phyloP scores from a whole-genome alignment of 64 coral and sea anemone genomes.

The Hydrozoanthus tunicans region DNA sequence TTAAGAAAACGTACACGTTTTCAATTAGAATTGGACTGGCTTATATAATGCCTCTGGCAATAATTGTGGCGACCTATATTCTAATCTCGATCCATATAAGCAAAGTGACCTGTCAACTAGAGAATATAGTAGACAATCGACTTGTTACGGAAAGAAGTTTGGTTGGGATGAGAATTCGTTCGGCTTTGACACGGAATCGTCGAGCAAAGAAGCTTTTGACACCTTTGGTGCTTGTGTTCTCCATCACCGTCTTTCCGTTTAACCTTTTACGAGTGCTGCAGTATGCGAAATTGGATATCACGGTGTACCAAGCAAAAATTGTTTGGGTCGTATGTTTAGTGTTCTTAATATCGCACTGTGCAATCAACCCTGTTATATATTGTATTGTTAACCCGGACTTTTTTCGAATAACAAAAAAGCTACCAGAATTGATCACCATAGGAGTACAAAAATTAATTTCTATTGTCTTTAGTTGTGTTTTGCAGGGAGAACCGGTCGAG shows the following conservation, averaged over 20 bases:
- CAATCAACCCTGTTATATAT: conserved; percentile 19
- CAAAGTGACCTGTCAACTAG: not conserved
- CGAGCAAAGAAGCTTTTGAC: conserved; percentile 29
- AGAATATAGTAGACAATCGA: not conserved
- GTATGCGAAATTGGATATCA: not conserved
- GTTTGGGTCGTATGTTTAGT: not conserved
- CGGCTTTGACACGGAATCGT: conserved; percentile 11
- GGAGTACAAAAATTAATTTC: no score
- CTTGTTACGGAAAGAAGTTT: not conserved
- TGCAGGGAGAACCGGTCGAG: no score
- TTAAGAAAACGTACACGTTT: conserved; percentile 5
- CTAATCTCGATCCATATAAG: not conserved
- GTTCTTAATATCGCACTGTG: conserved; percentile 8
- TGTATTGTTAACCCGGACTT: conserved; percentile 36
- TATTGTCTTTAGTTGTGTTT: no score
- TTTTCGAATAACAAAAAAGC: conserved; percentile 10
- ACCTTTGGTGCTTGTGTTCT: conserved; percentile 30
- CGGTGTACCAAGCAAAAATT: not conserved
- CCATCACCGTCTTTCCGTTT: conserved; percentile 13
- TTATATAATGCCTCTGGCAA: conserved; percentile 7
- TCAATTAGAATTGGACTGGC: not conserved
- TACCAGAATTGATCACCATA: no score
- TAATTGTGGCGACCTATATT: conserved; percentile 7
- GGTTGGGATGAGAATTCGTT: not conserved
- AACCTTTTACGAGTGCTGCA: conserved; percentile 7